Evolutionary conservation across 2,113 vertebrate genomes (phyloP).

Genomic region (Mormoops blainvillei): DNA sequence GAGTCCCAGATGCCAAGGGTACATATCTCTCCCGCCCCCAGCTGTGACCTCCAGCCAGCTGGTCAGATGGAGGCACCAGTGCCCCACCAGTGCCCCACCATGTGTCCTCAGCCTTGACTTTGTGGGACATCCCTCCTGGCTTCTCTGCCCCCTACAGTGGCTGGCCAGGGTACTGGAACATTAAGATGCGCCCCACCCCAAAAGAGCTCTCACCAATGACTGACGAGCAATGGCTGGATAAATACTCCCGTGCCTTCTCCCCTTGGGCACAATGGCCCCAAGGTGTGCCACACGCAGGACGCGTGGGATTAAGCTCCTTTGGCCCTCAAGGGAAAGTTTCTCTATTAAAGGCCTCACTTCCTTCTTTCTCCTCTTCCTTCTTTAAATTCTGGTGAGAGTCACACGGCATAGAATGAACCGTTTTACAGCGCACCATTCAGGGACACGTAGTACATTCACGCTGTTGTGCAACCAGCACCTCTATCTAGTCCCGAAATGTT

Average conservation of each 20-base stretch:
- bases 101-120: neutral
- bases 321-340: neutral
- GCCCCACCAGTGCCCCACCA: no score
- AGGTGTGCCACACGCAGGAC: neutral
- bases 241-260: neutral
- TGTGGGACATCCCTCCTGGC: neutral
- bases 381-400: neutral
- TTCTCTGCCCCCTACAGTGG: neutral
- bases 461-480: neutral
- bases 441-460: neutral
- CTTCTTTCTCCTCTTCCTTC: neutral
- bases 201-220: neutral
- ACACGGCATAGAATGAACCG: neutral
- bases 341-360: neutral
- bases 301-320: neutral
- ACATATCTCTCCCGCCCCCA: neutral
- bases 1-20: conserved; percentile 8
- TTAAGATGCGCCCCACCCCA: neutral
- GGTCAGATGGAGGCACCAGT: neutral
- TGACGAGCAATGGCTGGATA: fast-evolving
- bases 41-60: neutral
- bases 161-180: neutral
- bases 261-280: neutral
- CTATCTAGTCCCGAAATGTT: neutral
- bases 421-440: neutral